A percentile compares a stretch with the other conserved stretches of the same genome.
Evolutionary conservation across 1,140 invertebrate genomes (phyloP).

Genomic region (Zaprionus ghesquierei): DNA sequence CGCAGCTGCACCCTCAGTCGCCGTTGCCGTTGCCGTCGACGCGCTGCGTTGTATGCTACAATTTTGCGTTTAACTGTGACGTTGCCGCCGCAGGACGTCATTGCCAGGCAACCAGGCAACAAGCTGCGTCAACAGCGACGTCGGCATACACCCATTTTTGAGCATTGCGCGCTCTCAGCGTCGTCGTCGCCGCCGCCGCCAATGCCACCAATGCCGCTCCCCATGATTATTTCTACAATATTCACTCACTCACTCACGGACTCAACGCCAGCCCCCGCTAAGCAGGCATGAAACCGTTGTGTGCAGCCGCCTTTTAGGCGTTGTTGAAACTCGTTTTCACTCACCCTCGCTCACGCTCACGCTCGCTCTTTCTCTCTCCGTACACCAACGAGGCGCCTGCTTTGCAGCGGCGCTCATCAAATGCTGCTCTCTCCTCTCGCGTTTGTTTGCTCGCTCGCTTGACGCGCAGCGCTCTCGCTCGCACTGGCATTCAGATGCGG

Average conservation of each 20-base stretch:
- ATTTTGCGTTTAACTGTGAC: constrained; percentile 51
- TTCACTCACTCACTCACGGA: neutral
- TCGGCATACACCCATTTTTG: constrained; percentile 66
- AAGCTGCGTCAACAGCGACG: neutral
- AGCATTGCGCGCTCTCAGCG: constrained; percentile 39
- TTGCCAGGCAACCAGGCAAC: constrained; percentile 34
- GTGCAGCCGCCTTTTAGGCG: constrained; percentile 64
- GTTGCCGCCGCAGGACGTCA: constrained; percentile 39
- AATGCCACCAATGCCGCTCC: constrained; percentile 3
- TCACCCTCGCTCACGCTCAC: constrained; percentile 8
- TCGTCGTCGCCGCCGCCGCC: neutral
- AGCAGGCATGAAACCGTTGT: constrained; percentile 10
- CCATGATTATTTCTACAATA: constrained; percentile 35
- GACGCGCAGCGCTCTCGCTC: constrained; percentile 44
- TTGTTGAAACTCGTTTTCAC: constrained; percentile 47
- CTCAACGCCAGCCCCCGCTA: constrained; percentile 8
- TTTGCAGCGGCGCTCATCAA: constrained; percentile 17
- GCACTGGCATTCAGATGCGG: constrained; percentile 53
- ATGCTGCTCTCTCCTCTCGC: constrained; percentile 43
- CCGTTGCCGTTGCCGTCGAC: neutral
- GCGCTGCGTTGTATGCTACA: constrained; percentile 54
- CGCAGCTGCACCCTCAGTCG: constrained; percentile 6
- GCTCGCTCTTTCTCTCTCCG: neutral
- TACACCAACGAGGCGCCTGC: constrained; percentile 33
- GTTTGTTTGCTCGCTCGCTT: neutral